Percentiles rank a stretch among this genome's conserved stretches.
These are phyloP conservation scores for Xanthorhoe spadicearia DNA, from an alignment of 2,888 invertebrate genomes.

Conservation along the genomic window DNA sequence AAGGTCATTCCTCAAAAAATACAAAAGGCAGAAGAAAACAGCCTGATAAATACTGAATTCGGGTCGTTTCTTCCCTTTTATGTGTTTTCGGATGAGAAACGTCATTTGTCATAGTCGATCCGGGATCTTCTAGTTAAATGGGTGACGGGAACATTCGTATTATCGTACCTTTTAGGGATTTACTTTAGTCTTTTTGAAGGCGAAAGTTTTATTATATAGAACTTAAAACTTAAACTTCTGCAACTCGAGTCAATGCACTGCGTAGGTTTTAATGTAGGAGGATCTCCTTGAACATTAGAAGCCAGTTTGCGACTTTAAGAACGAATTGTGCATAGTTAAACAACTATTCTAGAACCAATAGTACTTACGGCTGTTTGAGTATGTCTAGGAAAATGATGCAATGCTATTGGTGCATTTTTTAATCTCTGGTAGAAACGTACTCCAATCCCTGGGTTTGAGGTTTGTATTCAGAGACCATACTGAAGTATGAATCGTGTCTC, in stretches of 20 bases:
- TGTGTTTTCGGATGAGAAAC: conserved; percentile 51
- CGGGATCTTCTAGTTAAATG: conserved; percentile 42
- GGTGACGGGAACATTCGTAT: conserved; percentile 33
- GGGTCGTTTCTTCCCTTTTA: conserved; percentile 47
- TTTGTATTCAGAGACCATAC: no score
- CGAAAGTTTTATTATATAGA: not conserved
- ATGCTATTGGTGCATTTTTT: no score
- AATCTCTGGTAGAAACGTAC: no score
- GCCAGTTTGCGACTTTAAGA: not conserved
- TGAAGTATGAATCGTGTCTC: no score
- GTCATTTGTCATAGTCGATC: conserved; percentile 60
- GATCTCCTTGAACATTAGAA: not conserved
- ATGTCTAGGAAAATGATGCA: not conserved
- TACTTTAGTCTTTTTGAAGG: conserved; percentile 1
- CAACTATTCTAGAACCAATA: not conserved
- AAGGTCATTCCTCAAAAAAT: conserved; percentile 34
- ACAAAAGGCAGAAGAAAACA: conserved; percentile 43
- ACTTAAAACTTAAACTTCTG: not conserved
- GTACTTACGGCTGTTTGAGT: no score
- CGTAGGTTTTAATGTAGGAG: conserved; percentile 20
- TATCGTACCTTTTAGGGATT: conserved; percentile 31
- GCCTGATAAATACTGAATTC: conserved; percentile 53
- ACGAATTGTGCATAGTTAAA: not conserved
- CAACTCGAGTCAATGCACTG: conserved; percentile 20
- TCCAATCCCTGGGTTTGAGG: no score